A percentile compares a stretch with the other conserved stretches of the same genome.
These are phyloP conservation scores for Takifugu ocellatus DNA, from an alignment of 2,797 vertebrate genomes.

Conservation along the genomic window DNA sequence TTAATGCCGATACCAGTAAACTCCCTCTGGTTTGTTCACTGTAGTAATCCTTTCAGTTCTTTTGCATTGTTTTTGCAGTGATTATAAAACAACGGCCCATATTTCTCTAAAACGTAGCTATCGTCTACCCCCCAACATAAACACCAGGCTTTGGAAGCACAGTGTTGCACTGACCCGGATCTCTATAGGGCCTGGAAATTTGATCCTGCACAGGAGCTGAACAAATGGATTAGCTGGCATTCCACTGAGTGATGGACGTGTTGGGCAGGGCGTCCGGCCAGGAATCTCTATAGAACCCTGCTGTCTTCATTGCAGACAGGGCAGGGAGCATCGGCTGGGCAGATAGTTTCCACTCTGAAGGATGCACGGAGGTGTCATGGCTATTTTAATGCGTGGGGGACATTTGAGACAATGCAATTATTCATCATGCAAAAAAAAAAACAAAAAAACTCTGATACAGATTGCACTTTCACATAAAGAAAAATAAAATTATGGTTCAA, in stretches of 20 bases:
- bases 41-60: too few species aligned
- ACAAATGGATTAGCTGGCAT: constrained; percentile 59
- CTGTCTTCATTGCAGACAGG: constrained; percentile 5
- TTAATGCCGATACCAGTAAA: too few species aligned
- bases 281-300: constrained; percentile 11
- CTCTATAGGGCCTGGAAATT: constrained; percentile 53
- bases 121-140: not conserved
- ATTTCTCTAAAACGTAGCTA: too few species aligned
- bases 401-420: not conserved
- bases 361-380: too few species aligned
- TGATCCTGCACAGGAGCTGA: constrained; percentile 51
- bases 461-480: too few species aligned
- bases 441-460: not conserved
- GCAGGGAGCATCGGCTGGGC: not conserved
- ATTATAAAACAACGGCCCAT: too few species aligned
- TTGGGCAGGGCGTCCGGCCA: constrained; percentile 23
- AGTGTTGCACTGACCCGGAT: constrained; percentile 61
- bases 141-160: constrained; percentile 12
- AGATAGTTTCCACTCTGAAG: too few species aligned
- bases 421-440: not conserved
- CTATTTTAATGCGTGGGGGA: too few species aligned
- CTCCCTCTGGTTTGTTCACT: too few species aligned
- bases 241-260: constrained; percentile 51
- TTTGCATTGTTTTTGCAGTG: too few species aligned
- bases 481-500: too few species aligned